Base-by-base conservation (phyloP, 2,888 invertebrate species). In the Stenotaenia linearis region DNA sequence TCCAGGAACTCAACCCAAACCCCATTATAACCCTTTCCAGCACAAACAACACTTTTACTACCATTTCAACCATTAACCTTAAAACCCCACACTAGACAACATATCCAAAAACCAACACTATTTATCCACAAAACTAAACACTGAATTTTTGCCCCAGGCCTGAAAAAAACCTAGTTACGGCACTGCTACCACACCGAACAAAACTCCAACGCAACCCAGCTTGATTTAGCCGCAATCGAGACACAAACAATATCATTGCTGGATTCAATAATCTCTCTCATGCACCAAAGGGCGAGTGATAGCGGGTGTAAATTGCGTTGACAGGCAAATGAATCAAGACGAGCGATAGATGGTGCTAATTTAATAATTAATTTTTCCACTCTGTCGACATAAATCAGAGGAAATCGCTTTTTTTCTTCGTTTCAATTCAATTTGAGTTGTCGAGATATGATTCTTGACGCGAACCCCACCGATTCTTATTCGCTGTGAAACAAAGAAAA, bases 311-410 rank as follows among this genome's bases (percentile, higher is more conserved):
- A 69, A 69, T 69, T 69, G 69, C 69, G 69, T 69, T 69, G 69
- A 69, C 69, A 69, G 69, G 28, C 69, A 69, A 69, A 69, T 69
- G 69, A 69, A 69, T 69, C 69, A 69, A 9, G 69, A 69, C 69
- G 69, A 69, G 69, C 23, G 25, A 69, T 69, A 69, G 69, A 69
- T 69, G 69, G 69, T n/a, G 69, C 69, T 69, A 69, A 69, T 69
- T 69, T 69, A 69, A 69, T 69, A 69, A 69, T 69, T 69, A 69
- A 69, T 69, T 69, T 69, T 69, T 69, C 69, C 69, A 69, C 69
- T 69, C n/a, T 69, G 69, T 69, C 69, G 69, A 69, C 69, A 69
- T 69, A 69, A 69, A 69, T 69, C 69, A 69, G 28, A 12, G 69
- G 1, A 69, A 69, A 69, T 69, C 69, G 9, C 69, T 69, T 69